These are phyloP conservation scores for Conus betulinus DNA, from an alignment of 1,140 invertebrate genomes.

Conservation along the genomic window DNA sequence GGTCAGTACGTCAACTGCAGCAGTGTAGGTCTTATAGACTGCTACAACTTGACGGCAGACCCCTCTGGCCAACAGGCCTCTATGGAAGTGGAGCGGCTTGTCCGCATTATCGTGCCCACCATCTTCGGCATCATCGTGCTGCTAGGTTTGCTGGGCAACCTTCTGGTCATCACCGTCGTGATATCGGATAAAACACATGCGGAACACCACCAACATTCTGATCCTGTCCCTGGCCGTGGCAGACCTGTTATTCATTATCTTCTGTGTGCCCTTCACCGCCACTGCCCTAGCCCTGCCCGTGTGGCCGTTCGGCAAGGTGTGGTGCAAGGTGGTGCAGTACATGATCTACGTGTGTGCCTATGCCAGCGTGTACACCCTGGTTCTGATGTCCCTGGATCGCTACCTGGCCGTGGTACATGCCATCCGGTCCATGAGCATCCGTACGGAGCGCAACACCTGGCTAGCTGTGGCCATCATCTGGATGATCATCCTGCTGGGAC, in stretches of 20 bases:
- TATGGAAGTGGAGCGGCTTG: slow-evolving; percentile 52
- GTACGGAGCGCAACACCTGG: slow-evolving; percentile 90
- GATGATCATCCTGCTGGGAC: slow-evolving; percentile 84
- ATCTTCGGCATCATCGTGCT: slow-evolving; percentile 92
- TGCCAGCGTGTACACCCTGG: slow-evolving; percentile 94
- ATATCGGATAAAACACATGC: slow-evolving; percentile 93
- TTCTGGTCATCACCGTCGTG: slow-evolving; percentile 88
- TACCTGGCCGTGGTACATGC: slow-evolving; percentile 97
- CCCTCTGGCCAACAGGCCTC: background rate
- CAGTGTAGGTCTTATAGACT: background rate
- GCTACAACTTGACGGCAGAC: slow-evolving; percentile 1
- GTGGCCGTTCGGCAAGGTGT: slow-evolving; percentile 93
- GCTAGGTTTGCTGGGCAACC: slow-evolving; percentile 91
- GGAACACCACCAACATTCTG: slow-evolving; percentile 93
- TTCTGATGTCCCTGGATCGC: slow-evolving; percentile 95
- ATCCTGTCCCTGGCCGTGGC: slow-evolving; percentile 91
- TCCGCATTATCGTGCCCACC: slow-evolving; percentile 82
- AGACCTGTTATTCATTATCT: slow-evolving; percentile 94
- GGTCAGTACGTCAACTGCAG: slow-evolving; percentile 1
- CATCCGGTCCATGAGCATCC: slow-evolving; percentile 89
- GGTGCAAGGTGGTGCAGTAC: slow-evolving; percentile 93
- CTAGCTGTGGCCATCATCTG: slow-evolving; percentile 84
- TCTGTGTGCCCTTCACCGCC: slow-evolving; percentile 88
- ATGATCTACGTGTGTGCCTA: slow-evolving; percentile 87
- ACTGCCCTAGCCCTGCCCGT: slow-evolving; percentile 73